phyloP scores from a whole-genome alignment of 1,140 invertebrate species.

The Pogonomyrmex californicus region DNA sequence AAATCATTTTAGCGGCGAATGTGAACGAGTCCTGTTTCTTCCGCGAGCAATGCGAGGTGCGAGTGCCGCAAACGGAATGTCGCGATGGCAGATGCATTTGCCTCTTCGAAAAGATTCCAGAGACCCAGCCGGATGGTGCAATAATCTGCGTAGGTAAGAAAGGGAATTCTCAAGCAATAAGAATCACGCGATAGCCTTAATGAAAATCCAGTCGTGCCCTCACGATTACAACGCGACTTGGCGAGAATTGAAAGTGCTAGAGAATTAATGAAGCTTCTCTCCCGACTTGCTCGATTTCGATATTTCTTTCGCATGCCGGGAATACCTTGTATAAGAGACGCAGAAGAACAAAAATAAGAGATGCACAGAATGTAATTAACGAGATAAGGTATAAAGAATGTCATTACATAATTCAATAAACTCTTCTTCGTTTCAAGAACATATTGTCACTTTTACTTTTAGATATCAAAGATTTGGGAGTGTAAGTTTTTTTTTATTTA shows the following conservation, averaged over 20 bases:
- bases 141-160: constrained; percentile 91
- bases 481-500: background rate
- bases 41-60: constrained; percentile 93
- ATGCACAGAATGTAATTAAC: background rate
- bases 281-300: background rate
- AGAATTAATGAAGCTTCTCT: constrained; percentile 24
- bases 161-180: background rate
- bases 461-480: background rate
- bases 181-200: constrained; percentile 8
- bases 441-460: background rate
- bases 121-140: constrained; percentile 89
- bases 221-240: background rate
- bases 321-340: background rate
- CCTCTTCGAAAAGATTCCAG: constrained; percentile 91
- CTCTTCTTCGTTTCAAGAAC: background rate
- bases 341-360: background rate
- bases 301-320: background rate
- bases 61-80: constrained; percentile 91
- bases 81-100: constrained; percentile 92
- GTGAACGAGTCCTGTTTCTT: constrained; percentile 94
- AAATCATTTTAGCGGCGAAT: constrained; percentile 88
- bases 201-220: constrained; percentile 38
- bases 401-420: too few species aligned
- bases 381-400: background rate
- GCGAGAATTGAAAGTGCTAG: background rate